Percentiles rank a stretch among this genome's conserved stretches.
These are phyloP conservation scores for Chionodraco myersi DNA, from an alignment of 2,113 vertebrate species.

Conservation along the genomic window DNA sequence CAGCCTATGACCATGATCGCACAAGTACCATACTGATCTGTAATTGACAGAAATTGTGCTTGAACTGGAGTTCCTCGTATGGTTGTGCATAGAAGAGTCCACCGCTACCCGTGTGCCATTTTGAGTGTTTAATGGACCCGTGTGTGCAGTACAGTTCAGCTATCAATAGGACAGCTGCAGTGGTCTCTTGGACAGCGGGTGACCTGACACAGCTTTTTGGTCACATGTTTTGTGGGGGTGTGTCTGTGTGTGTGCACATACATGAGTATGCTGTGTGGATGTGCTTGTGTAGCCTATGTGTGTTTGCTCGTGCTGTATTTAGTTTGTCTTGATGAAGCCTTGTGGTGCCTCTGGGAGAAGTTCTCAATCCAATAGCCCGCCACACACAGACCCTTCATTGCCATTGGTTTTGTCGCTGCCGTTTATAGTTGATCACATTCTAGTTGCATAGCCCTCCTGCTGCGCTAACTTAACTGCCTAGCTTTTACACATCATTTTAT, in stretches of 20 bases:
- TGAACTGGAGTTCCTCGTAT: conserved; percentile 1
- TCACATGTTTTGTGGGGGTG: conserved; percentile 69
- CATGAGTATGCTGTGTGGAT: conserved; percentile 35
- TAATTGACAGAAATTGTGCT: conserved; percentile 19
- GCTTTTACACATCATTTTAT: conserved; percentile 27
- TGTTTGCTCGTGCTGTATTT: conserved; percentile 75
- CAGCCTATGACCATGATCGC: not conserved
- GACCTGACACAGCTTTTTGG: conserved; percentile 76
- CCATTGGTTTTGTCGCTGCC: conserved; percentile 29
- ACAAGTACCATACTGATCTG: not conserved
- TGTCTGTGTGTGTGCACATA: conserved; percentile 46
- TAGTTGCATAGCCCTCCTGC: conserved; percentile 27
- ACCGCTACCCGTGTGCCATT: conserved; percentile 53
- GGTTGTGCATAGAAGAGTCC: conserved; percentile 35
- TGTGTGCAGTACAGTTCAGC: conserved; percentile 65
- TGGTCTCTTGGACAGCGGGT: conserved; percentile 70
- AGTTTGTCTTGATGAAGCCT: conserved; percentile 75
- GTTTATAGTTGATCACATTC: conserved; percentile 30
- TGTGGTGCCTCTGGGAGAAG: conserved; percentile 54
- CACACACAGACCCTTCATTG: conserved; percentile 32
- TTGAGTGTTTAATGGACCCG: conserved; percentile 66
- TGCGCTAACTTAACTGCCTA: conserved; percentile 33
- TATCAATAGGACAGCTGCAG: conserved; percentile 82
- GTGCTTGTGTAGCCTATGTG: conserved; percentile 37
- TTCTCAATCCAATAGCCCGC: conserved; percentile 52